phyloP scores from a whole-genome alignment of 2,888 invertebrate genomes.

The Synanthedon formicaeformis region DNA sequence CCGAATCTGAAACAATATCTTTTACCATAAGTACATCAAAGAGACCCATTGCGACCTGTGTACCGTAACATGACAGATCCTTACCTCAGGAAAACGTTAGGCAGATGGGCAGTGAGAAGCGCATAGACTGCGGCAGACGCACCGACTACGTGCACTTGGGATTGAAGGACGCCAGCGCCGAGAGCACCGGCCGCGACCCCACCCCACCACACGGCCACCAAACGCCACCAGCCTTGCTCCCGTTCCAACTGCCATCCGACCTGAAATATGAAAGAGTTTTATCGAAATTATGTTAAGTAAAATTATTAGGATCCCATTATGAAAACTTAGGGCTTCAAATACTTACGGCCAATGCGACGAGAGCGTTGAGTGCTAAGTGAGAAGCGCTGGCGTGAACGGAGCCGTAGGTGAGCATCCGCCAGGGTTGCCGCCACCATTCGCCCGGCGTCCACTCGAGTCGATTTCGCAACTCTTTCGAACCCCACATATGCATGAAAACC shows the following conservation, averaged over 20 bases:
- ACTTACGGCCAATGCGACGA: conserved; percentile 53
- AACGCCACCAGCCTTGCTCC: conserved; percentile 81
- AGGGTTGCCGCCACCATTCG: conserved; percentile 74
- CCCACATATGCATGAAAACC: conserved; percentile 34
- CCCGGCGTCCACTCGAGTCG: conserved; percentile 45
- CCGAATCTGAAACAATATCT: conserved; percentile 30
- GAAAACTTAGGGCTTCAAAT: not conserved
- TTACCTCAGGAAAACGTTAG: conserved; percentile 79
- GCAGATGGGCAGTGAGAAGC: conserved; percentile 85
- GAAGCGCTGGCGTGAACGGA: conserved; percentile 81
- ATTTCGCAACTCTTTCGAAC: conserved; percentile 21
- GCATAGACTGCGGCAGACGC: conserved; percentile 94
- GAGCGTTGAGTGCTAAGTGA: conserved; percentile 80
- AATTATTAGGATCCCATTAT: no score
- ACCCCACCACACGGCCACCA: conserved; percentile 77
- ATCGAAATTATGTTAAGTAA: no score
- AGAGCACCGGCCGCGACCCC: conserved; percentile 83
- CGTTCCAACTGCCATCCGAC: conserved; percentile 71
- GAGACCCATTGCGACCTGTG: no score
- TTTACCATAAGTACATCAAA: no score
- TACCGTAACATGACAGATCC: not conserved
- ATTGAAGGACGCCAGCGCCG: conserved; percentile 81
- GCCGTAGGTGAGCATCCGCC: conserved; percentile 86
- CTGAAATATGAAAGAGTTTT: conserved; percentile 14
- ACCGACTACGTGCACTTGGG: conserved; percentile 82